A percentile compares a stretch with the other conserved stretches of the same genome.
phyloP scores from a whole-genome alignment of 2,797 vertebrate species.

The Tragelaphus eurycerus region DNA sequence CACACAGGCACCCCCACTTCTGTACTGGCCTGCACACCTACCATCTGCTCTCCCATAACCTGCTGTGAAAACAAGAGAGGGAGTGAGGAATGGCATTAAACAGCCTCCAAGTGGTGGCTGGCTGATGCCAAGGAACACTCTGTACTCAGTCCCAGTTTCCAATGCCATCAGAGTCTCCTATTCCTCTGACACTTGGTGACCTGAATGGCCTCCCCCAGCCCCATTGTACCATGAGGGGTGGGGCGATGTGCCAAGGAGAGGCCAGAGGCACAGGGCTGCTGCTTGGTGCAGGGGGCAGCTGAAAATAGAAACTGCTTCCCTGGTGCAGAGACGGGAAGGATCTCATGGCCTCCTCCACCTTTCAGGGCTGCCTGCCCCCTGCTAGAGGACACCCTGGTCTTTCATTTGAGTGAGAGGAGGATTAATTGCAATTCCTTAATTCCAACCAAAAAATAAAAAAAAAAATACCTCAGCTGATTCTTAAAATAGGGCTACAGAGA shows the following conservation, averaged over 20 bases:
- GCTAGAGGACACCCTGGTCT: background rate
- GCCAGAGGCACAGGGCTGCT: too few relatives aligned
- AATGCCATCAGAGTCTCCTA: background rate
- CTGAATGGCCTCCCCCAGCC: fast-evolving
- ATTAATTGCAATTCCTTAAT: too few relatives aligned
- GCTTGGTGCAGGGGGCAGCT: too few relatives aligned
- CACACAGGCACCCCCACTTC: too few relatives aligned
- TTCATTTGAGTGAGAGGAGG: too few relatives aligned
- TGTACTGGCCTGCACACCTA: fast-evolving
- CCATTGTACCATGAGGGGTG: fast-evolving
- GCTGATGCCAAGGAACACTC: fast-evolving
- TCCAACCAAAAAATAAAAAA: background rate
- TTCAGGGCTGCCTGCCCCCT: fast-evolving
- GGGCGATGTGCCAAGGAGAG: too few relatives aligned
- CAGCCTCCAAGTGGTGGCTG: fast-evolving
- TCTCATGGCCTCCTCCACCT: fast-evolving
- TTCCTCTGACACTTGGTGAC: fast-evolving
- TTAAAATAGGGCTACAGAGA: background rate
- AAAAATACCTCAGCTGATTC: background rate
- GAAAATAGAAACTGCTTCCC: background rate
- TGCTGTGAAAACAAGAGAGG: background rate
- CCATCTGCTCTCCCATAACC: background rate
- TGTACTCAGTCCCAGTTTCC: fast-evolving
- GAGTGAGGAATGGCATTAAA: fast-evolving
- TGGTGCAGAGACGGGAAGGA: fast-evolving